Evolutionary conservation across 2,888 invertebrate species (phyloP), one percentile per base, ranked within the genome.

Genomic region (Agrotis exclamationis): DNA sequence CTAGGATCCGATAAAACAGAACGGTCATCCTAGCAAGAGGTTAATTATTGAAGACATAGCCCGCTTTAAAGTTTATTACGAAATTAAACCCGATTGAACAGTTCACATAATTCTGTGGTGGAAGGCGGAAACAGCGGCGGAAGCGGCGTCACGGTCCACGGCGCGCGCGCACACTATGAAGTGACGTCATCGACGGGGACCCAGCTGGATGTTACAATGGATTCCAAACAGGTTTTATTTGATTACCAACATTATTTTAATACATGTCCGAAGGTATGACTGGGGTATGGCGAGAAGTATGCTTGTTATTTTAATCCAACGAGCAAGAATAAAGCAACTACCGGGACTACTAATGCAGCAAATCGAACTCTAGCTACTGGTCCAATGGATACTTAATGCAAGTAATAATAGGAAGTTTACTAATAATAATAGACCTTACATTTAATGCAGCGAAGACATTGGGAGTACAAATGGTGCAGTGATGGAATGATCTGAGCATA

Each of bases 71-170:
- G 64, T 81, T 75, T 81, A 74, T 91, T 89, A 91, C 90, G 87
- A 91, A 92, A 92, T 91, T 86, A 91, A 92, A 90, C 89, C 88
- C 87, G 87, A 92, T 92, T 92, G 86, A 92, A 91, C 91, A 90
- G 92, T 90, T 92, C 92, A 93, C 91, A 94, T 92, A 92, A 92
- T 93, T 88, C 91, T 88, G 92, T 88, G 89, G 92, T 92, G 89
- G 93, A 93, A 93, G 95, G 93, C 95, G 96, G 96, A 96, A 95
- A 92, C 89, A 87, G 84, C 90, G 87, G 89, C 95, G 96, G 96
- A 96, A 95, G 90, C 93, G 90, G 92, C 92, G 94, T 94, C 94
- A 94, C 88, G 95, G 94, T 94, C 93, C 89, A 89, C 85, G 86
- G 90, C 87, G 89, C 92, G 86, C 89, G 91, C 92, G 93, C 89